Conservation (phyloP, 2,113 vertebrate species). For the Hystrix brachyura region DNA sequence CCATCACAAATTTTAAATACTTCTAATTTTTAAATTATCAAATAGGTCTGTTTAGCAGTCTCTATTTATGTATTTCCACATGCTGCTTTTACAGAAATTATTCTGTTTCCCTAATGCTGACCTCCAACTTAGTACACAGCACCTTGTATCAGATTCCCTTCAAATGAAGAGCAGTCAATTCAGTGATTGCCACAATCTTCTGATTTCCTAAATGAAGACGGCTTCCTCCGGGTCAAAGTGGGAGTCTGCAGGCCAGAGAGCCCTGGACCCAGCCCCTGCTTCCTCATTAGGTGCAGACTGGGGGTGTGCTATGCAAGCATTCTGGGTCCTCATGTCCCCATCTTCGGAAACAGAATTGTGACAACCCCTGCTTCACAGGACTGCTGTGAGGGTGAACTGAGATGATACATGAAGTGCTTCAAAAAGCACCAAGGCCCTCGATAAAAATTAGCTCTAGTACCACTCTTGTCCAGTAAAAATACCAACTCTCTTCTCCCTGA, state of each 20-base stretch:
- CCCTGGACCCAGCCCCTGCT: fast-evolving
- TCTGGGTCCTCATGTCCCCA: fast-evolving
- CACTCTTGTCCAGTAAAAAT: not conserved
- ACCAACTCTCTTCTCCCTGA: not conserved
- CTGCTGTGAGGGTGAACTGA: not conserved
- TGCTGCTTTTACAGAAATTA: not conserved
- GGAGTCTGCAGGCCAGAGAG: fast-evolving
- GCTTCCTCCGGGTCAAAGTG: not conserved
- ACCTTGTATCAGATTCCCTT: fast-evolving
- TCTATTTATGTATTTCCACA: fast-evolving
- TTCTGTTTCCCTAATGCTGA: not conserved
- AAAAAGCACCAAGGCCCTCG: not conserved
- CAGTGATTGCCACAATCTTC: fast-evolving
- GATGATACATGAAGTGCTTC: fast-evolving
- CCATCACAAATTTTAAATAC: not conserved
- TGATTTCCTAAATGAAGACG: not conserved
- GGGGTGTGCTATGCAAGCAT: fast-evolving
- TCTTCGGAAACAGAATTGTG: not conserved
- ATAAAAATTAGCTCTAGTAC: not conserved
- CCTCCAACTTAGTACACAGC: fast-evolving
- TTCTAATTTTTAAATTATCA: not conserved
- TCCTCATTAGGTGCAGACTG: fast-evolving
- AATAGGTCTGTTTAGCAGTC: fast-evolving
- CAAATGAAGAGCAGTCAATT: fast-evolving
- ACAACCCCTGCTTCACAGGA: fast-evolving